A percentile compares a stretch with the other conserved stretches of the same genome.
Evolutionary conservation across 2,888 invertebrate species (phyloP).

Genomic region (Macaria liturata): DNA sequence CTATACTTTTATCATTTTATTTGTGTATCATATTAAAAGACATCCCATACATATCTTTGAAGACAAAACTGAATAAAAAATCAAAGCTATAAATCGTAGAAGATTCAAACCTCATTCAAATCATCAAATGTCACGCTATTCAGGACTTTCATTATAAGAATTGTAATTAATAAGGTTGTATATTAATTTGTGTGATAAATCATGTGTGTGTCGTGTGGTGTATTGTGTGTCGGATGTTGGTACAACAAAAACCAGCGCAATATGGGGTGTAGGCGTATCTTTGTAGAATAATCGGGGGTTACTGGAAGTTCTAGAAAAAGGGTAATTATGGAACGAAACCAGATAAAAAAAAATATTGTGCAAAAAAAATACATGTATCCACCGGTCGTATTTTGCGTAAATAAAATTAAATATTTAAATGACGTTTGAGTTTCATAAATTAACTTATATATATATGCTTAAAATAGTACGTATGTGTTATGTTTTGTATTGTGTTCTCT

Average conservation of each 20-base stretch:
- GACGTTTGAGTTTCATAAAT: neutral
- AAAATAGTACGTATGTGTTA: too few species aligned
- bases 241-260: slow-evolving; percentile 47
- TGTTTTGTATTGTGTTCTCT: too few species aligned
- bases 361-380: too few species aligned
- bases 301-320: slow-evolving; percentile 31
- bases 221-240: slow-evolving; percentile 47
- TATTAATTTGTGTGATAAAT: slow-evolving; percentile 50
- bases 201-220: slow-evolving; percentile 42
- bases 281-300: slow-evolving; percentile 38
- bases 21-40: slow-evolving; percentile 3
- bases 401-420: neutral
- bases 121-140: slow-evolving; percentile 29
- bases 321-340: neutral
- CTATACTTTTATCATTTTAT: neutral
- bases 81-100: slow-evolving; percentile 21
- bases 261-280: slow-evolving; percentile 46
- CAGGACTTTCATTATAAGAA: slow-evolving; percentile 34
- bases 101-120: slow-evolving; percentile 22
- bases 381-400: neutral
- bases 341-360: neutral
- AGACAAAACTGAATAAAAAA: neutral
- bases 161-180: slow-evolving; percentile 51
- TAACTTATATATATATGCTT: neutral
- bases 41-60: too few species aligned